phyloP scores from a whole-genome alignment of 1,140 invertebrate genomes.

The Drosophila nasuta region DNA sequence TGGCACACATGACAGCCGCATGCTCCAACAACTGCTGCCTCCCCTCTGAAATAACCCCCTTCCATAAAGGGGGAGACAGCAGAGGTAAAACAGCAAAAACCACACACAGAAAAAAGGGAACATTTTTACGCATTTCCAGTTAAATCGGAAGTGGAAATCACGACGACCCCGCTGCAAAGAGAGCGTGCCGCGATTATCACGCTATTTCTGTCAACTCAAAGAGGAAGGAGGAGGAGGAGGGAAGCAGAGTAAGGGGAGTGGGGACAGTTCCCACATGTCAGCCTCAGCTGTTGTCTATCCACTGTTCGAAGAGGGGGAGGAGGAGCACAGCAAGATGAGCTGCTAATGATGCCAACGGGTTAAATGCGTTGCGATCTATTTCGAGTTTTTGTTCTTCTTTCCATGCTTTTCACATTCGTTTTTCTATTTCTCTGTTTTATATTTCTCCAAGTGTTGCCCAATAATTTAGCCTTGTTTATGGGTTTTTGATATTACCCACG shows the following conservation, averaged over 20 bases:
- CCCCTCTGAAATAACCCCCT: neutral
- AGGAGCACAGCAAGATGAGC: slow-evolving; percentile 41
- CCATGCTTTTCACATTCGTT: slow-evolving; percentile 2
- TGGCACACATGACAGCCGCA: slow-evolving; percentile 82
- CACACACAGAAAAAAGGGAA: slow-evolving; percentile 32
- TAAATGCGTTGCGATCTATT: slow-evolving; percentile 74
- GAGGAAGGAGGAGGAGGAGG: neutral
- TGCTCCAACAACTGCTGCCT: slow-evolving; percentile 50
- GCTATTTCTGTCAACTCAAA: slow-evolving; percentile 71
- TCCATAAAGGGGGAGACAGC: neutral
- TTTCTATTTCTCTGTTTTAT: slow-evolving; percentile 34
- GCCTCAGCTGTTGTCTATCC: slow-evolving; percentile 22
- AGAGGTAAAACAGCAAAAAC: neutral
- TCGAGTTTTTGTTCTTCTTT: slow-evolving; percentile 34
- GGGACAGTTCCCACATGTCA: slow-evolving; percentile 29
- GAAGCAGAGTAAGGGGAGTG: neutral
- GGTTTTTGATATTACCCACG: slow-evolving; percentile 70
- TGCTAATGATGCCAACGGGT: slow-evolving; percentile 82
- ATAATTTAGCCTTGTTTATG: slow-evolving; percentile 78
- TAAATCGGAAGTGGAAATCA: slow-evolving; percentile 82
- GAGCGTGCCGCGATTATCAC: slow-evolving; percentile 79
- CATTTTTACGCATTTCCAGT: slow-evolving; percentile 79
- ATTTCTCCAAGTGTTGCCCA: slow-evolving; percentile 64
- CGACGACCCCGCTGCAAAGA: slow-evolving; percentile 32
- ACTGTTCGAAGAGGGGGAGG: neutral